Evolutionary conservation across 2,113 vertebrate genomes (phyloP), one percentile per base, ranked within the genome.

Genomic region (Geothlypis trichas): DNA sequence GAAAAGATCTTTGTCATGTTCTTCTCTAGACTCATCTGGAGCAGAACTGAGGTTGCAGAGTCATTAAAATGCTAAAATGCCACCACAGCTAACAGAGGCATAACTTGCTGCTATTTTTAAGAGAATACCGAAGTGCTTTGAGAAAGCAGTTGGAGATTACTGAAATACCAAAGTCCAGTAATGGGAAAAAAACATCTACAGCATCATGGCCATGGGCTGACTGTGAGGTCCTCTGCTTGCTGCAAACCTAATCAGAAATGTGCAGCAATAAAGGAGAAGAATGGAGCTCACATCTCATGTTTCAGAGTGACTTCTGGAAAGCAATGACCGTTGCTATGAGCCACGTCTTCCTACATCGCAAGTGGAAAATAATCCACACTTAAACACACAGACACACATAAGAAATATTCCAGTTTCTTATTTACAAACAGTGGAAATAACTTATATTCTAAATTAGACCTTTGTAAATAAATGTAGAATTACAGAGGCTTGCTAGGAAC

Each of bases 381-480:
- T 33, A 31, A 19, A n/a, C 58, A 41, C 28, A 41, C 28, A 67
- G 5, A 18, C 11, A 18, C 15, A 21, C 31, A 21, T 23, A 63
- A 66, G 37, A 87, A 81, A 93, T 54, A 84, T n/a, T 76, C 67
- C 33, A 74, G 12, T 93, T 63, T 82, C 84, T 95, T 67, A 84
- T 54, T 95, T 88, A 87, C 83, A 90, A 83, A 55, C 31, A 93
- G 19, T 68, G 31, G 68, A 41, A 74, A 84, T 58, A 84, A 95
- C 75, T 86, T 95, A 37, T 89, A 52, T 68, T 86, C 89, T 31
- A 88, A 93, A 94, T 74, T 26, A 77, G 26, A 23, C 49, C 13
- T 90, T 85, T 62, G 92, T 61, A 84, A 73, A 74, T 76, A 96
- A 95, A 85, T 61, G 72, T 11, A 89, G 66, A 96, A 90, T 90